Base-by-base conservation (phyloP, 2,888 invertebrate species). In the Coleophora flavipennella region DNA sequence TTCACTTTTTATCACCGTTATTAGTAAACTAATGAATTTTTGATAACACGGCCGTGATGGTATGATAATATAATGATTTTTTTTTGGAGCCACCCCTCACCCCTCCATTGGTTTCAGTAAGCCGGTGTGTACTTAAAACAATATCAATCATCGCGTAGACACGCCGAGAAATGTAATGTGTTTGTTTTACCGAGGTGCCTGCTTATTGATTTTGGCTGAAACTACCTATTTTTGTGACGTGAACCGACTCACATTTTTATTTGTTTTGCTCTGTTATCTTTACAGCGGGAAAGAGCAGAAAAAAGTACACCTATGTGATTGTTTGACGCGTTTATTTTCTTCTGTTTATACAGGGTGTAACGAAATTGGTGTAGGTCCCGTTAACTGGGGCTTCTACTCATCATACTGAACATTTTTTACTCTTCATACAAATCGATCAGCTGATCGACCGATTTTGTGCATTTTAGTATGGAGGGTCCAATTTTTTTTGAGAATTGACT, bases 101-200 rank as follows among this genome's bases (percentile, higher is more conserved):
- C 63, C 63, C 58, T 53, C 60, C 55, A 57, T 63, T 62, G 61
- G 49, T 53, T 51, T 67, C 76, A 70, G 75, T 79, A 73, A 70
- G 53, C 57, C 62, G 64, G 57, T 70, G 70, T 77, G 65, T 74
- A 60, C 64, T 72, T 72, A 70, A 68, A 72, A 67, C 72, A 76
- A 75, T 77, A 83, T 83, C 80, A 80, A 81, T 83, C 80, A 83
- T 79, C 56, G 63, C 58, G 62, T 13, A 37, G 69, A 70, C 65
- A 68, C 63, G 66, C 65, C 67, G 65, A 65, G 68, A 72, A 76
- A 76, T 74, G 73, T 73, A 75, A 74, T 62, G 64, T 74, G 66
- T 75, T 76, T 72, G 67, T 74, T 73, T 72, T 71, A 70, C 69
- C 68, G 61, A 61, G 62, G 63, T 63, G 60, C 55, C 38, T 60